Percentiles rank a stretch among this genome's conserved stretches.
Evolutionary conservation across 2,113 vertebrate species (phyloP).

Genomic region (Gulo gulo): DNA sequence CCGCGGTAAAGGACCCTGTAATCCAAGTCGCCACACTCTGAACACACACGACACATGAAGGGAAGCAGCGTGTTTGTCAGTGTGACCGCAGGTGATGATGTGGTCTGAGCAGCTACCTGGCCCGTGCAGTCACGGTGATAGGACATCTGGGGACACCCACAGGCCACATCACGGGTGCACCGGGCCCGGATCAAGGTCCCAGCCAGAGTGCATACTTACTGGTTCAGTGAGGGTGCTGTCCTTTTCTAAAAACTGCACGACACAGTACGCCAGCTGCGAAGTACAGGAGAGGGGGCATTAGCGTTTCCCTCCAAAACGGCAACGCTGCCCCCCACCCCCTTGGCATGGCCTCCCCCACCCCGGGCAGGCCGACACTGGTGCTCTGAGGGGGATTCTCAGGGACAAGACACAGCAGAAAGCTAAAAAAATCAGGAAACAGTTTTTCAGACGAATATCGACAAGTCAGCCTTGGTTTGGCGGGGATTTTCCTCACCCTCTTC

Average conservation of each 20-base stretch:
- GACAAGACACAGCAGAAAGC: not conserved
- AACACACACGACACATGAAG: rapidly evolving
- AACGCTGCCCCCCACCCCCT: too few species aligned
- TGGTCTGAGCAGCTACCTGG: not conserved
- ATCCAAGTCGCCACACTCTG: rapidly evolving
- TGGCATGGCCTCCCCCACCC: too few species aligned
- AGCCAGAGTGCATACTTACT: slow-evolving; percentile 82
- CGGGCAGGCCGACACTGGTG: rapidly evolving
- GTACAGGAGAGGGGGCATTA: slow-evolving; percentile 55
- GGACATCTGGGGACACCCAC: rapidly evolving
- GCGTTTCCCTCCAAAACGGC: rapidly evolving
- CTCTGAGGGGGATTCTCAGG: not conserved
- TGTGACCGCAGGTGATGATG: rapidly evolving
- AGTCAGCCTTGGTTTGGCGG: not conserved
- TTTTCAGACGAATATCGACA: not conserved
- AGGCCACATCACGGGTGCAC: rapidly evolving
- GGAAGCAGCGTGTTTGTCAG: rapidly evolving
- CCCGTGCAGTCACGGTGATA: rapidly evolving
- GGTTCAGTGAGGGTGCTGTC: slow-evolving; percentile 99
- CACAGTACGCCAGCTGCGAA: slow-evolving; percentile 95
- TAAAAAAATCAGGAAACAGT: not conserved
- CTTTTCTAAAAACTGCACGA: slow-evolving; percentile 98
- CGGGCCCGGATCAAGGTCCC: not conserved
- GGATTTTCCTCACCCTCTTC: not conserved
- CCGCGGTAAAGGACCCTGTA: too few species aligned